Conservation (phyloP, 2,888 invertebrate species). For the Chrysolina oricalcia region DNA sequence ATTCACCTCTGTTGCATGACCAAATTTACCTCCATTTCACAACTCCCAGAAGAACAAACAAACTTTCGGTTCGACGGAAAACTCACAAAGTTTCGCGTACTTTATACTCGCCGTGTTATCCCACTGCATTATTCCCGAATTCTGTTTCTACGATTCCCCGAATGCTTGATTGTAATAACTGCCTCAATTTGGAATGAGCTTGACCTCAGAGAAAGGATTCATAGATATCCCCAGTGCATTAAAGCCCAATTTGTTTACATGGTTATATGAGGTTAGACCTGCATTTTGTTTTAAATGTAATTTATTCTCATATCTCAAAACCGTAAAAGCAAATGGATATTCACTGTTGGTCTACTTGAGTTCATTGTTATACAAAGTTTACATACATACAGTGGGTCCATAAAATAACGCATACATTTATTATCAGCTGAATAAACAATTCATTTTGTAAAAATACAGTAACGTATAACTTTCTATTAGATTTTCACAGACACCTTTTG, state of each 20-base stretch:
- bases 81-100: slow-evolving; percentile 1
- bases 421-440: too few species aligned
- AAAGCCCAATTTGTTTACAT: not conserved
- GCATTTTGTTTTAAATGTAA: not conserved
- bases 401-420: too few species aligned
- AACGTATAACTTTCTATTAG: too few species aligned
- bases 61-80: slow-evolving; percentile 12
- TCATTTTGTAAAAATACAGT: too few species aligned
- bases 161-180: not conserved
- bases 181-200: not conserved
- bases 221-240: not conserved
- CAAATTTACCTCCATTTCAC: not conserved
- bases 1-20: not conserved
- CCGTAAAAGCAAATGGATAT: too few species aligned
- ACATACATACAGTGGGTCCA: too few species aligned
- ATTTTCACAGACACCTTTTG: too few species aligned
- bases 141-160: not conserved
- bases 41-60: slow-evolving; percentile 11
- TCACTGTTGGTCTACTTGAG: too few species aligned
- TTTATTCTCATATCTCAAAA: too few species aligned
- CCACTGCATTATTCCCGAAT: not conserved
- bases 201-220: not conserved
- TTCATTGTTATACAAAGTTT: too few species aligned
- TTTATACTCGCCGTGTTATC: slow-evolving; percentile 4
- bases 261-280: not conserved